A percentile compares a stretch with the other conserved stretches of the same genome.
Conservation (phyloP, 2,113 vertebrate species). For the Microcebus tavaratra region DNA sequence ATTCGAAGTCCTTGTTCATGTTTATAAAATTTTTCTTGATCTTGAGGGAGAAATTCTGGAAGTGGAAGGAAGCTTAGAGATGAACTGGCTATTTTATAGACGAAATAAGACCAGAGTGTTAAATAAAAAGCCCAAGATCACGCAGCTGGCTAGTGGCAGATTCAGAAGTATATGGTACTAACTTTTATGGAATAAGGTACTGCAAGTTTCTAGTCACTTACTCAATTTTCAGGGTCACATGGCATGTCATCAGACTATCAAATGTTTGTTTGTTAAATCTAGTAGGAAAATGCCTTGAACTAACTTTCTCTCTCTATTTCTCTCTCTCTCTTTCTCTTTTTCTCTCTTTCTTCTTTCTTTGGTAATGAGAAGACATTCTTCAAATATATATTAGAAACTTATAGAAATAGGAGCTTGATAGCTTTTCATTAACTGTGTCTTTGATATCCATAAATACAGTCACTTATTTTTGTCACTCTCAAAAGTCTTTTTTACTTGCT, state of each 20-base stretch:
- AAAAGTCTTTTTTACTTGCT: neutral
- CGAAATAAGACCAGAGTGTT: neutral
- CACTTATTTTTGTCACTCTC: slow-evolving; percentile 12
- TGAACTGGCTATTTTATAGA: neutral
- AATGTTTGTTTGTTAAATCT: neutral
- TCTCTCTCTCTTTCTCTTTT: neutral
- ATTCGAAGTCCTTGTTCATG: neutral
- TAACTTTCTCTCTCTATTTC: neutral
- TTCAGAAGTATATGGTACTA: too few species aligned
- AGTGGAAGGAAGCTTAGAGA: neutral
- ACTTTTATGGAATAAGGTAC: neutral
- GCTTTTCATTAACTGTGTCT: slow-evolving; percentile 13
- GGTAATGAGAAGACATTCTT: neutral
- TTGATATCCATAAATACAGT: neutral
- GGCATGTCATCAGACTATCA: neutral
- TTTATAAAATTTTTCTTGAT: neutral
- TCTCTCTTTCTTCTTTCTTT: neutral
- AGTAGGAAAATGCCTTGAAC: neutral
- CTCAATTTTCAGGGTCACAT: neutral
- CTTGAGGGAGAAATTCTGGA: neutral
- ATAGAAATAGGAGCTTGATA: slow-evolving; percentile 13
- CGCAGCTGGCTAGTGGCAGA: neutral
- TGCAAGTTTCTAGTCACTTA: neutral
- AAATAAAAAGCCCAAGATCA: neutral
- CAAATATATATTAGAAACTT: neutral